Evolutionary conservation across 2,797 vertebrate species (phyloP).

Genomic region (Brachyalestes nurse): DNA sequence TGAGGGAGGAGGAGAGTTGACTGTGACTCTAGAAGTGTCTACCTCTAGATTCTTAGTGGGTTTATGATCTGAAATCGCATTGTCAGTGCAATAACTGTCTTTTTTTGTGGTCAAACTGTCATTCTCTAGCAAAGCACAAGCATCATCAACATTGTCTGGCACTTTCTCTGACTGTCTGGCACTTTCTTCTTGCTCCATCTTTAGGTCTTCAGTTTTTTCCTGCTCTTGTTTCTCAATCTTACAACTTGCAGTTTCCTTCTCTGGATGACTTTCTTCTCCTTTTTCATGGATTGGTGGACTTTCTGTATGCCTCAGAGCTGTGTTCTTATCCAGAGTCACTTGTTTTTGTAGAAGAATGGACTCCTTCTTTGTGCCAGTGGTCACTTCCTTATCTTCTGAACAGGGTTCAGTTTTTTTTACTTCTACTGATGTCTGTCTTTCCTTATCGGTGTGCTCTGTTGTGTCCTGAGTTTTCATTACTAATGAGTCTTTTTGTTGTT

Average conservation of each 20-base stretch:
- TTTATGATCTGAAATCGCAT: slow-evolving; percentile 9
- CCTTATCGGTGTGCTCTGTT: slow-evolving; percentile 39
- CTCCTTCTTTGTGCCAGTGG: slow-evolving; percentile 33
- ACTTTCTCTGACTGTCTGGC: slow-evolving; percentile 63
- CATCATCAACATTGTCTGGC: slow-evolving; percentile 43
- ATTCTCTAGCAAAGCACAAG: slow-evolving; percentile 46
- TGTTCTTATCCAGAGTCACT: slow-evolving; percentile 15
- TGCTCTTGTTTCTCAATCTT: slow-evolving; percentile 49
- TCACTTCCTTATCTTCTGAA: slow-evolving; percentile 48
- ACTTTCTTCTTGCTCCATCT: slow-evolving; percentile 53
- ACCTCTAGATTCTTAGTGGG: slow-evolving; percentile 43
- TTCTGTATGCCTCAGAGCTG: slow-evolving; percentile 34
- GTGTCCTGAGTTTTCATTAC: slow-evolving; percentile 50
- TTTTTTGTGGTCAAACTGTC: slow-evolving; percentile 30
- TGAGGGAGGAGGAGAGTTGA: slow-evolving; percentile 78
- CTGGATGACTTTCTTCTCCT: slow-evolving; percentile 22
- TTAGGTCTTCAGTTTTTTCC: slow-evolving; percentile 35
- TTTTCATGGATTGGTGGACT: slow-evolving; percentile 14
- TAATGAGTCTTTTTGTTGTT: slow-evolving; percentile 48
- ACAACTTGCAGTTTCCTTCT: slow-evolving; percentile 20
- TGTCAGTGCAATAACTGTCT: not conserved
- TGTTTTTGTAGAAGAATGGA: slow-evolving; percentile 18
- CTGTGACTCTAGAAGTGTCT: slow-evolving; percentile 59
- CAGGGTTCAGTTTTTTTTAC: slow-evolving; percentile 24
- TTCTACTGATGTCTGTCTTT: slow-evolving; percentile 14